A percentile compares a stretch with the other conserved stretches of the same genome.
Conservation (phyloP, 2,113 vertebrate genomes). For the Leptobrachium leishanense region DNA sequence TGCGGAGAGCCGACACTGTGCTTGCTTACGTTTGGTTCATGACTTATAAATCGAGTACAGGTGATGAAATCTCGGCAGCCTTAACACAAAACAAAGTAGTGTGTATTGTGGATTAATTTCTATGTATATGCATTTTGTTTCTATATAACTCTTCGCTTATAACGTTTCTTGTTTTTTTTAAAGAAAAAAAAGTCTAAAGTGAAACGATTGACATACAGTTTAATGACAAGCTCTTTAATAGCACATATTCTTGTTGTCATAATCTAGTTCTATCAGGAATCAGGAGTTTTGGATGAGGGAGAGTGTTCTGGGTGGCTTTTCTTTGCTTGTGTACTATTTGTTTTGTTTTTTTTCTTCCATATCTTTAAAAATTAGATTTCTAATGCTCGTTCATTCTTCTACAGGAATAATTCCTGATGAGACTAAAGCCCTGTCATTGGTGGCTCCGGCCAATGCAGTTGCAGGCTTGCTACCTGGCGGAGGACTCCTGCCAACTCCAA, state of each 20-base stretch:
- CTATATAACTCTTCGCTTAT: constrained; percentile 67
- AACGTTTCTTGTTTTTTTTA: constrained; percentile 64
- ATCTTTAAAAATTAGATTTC: constrained; percentile 59
- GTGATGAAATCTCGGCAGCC: constrained; percentile 99
- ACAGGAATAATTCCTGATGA: constrained; percentile 99
- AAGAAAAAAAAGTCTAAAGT: constrained; percentile 74
- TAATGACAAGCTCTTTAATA: constrained; percentile 82
- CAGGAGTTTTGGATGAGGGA: constrained; percentile 82
- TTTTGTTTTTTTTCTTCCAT: constrained; percentile 46
- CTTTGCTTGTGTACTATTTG: constrained; percentile 5
- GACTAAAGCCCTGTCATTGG: constrained; percentile 97
- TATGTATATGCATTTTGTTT: constrained; percentile 68
- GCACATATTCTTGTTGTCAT: constrained; percentile 63
- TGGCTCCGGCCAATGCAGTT: constrained; percentile 98
- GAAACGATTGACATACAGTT: constrained; percentile 74
- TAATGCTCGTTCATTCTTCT: constrained; percentile 81
- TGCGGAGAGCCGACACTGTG: constrained; percentile 98
- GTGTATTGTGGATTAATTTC: constrained; percentile 91
- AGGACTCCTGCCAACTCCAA: constrained; percentile 95
- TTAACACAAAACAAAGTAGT: constrained; percentile 87
- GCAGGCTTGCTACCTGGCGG: constrained; percentile 98
- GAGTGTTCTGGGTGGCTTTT: constrained; percentile 76
- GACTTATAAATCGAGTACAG: constrained; percentile 99
- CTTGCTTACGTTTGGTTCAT: constrained; percentile 99
- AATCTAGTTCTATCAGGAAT: constrained; percentile 78